Evolutionary conservation across 2,888 invertebrate species (phyloP), one percentile per base, ranked within the genome.

Genomic region (Chelonus formosanus): DNA sequence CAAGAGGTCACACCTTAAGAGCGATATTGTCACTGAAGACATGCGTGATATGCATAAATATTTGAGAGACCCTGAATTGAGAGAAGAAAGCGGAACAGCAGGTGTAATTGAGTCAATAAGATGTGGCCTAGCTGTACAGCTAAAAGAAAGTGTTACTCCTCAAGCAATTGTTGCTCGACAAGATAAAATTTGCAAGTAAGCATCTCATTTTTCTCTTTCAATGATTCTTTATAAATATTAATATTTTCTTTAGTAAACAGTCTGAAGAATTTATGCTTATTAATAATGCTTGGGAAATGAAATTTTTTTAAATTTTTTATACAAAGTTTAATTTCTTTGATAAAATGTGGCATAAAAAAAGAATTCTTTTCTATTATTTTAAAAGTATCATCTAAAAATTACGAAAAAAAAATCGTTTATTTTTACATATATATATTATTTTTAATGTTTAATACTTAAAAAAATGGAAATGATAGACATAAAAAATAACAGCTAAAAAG

Each of bases 81-180:
- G 89, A 68, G 91, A 95, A 77, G 95, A 95, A 84, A 91, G 91
- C 73, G 88, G 93, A 6, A 91, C 91, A 8, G 91, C 91, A 57
- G 91, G 91, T 55, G 91, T 93, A 44, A 89, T 94, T 4, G 94
- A 94, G 78, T 91, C 92, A 0, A 92, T 96, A 48, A 86, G 96
- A 71, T 92, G 94, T 5, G 95, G 96, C 0, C 87, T 96, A 52
- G 94, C 91, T 8, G 90, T 96, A 86, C 95, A 95, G 81, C 86
- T 96, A 59, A 92, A 96, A 78, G 92, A 94, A 77, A 90, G 92
- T 3, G 88, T 96, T 4, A 92, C 92, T 2, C 86, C 90, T 32
- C 88, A 90, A 70, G 88, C 88, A 63, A 95, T 96, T 65, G 87
- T 90, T 72, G 86, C 89, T 20, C 85, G 90, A 72, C 91, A 92